A percentile compares a stretch with the other conserved stretches of the same genome.
Evolutionary conservation across 2,113 vertebrate genomes (phyloP).

Genomic region (Pomatorhinus ruficollis): DNA sequence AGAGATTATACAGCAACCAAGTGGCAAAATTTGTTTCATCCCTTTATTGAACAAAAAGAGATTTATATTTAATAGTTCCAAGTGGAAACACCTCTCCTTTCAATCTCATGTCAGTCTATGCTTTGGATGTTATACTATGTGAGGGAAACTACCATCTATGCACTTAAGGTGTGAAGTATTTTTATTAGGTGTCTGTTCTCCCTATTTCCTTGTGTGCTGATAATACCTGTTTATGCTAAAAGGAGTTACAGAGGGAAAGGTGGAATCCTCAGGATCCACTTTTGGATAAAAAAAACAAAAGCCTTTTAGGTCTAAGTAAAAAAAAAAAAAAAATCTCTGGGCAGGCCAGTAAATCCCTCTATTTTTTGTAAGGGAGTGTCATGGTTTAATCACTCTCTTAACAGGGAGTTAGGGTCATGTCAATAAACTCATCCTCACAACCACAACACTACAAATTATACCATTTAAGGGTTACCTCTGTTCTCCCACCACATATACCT

Average conservation of each 20-base stretch:
- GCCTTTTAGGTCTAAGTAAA: background rate
- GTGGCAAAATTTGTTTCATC: background rate
- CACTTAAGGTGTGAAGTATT: background rate
- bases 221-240: background rate
- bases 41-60: background rate
- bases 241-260: background rate
- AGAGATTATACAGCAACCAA: background rate
- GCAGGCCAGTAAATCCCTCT: background rate
- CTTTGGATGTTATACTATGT: background rate
- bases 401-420: background rate
- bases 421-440: background rate
- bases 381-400: background rate
- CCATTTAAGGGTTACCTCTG: background rate
- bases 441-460: background rate
- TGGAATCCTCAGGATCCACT: background rate
- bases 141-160: background rate
- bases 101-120: background rate
- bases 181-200: background rate
- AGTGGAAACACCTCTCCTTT: background rate
- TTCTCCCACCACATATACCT: background rate
- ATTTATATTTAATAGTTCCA: background rate
- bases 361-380: background rate
- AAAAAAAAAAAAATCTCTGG: background rate
- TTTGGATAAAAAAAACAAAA: background rate
- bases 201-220: background rate